Evolutionary conservation across 2,888 invertebrate species (phyloP).

Genomic region (Aradus depressus): DNA sequence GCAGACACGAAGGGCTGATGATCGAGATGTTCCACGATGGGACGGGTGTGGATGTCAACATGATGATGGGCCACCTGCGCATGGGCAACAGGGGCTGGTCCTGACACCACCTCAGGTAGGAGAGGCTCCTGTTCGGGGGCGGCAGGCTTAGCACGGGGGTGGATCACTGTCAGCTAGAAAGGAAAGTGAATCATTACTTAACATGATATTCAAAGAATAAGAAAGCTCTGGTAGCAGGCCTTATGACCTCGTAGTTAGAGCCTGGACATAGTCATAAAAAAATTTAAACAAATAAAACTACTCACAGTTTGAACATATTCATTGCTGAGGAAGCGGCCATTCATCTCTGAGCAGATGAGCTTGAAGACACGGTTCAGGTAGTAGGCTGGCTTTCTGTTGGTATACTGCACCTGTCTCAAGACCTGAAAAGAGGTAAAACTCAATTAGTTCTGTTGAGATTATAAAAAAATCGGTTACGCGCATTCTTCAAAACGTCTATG

Average conservation of each 20-base stretch:
- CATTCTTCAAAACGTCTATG: too few species aligned
- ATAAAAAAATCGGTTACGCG: too few species aligned
- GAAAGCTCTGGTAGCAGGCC: too few species aligned
- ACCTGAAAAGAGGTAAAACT: constrained; percentile 36
- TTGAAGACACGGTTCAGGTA: constrained; percentile 92
- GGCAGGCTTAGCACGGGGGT: constrained; percentile 52
- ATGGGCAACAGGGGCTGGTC: constrained; percentile 41
- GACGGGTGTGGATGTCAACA: constrained; percentile 48
- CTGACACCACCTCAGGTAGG: constrained; percentile 27
- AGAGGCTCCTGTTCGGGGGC: constrained; percentile 19
- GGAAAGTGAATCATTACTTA: background rate
- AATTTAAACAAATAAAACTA: constrained; percentile 21
- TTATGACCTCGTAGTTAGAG: too few species aligned
- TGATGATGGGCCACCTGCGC: constrained; percentile 50
- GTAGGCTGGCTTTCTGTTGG: constrained; percentile 92
- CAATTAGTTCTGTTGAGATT: too few species aligned
- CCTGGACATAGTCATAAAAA: too few species aligned
- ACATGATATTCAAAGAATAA: too few species aligned
- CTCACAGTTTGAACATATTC: constrained; percentile 85
- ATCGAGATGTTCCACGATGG: constrained; percentile 36
- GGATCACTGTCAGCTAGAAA: constrained; percentile 68
- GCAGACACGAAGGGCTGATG: constrained; percentile 37
- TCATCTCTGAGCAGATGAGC: constrained; percentile 86
- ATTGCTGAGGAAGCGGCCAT: constrained; percentile 87
- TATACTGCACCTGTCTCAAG: constrained; percentile 75